A percentile compares a stretch with the other conserved stretches of the same genome.
phyloP scores from a whole-genome alignment of 2,888 invertebrate species.

The Petrolisthes cinctipes region DNA sequence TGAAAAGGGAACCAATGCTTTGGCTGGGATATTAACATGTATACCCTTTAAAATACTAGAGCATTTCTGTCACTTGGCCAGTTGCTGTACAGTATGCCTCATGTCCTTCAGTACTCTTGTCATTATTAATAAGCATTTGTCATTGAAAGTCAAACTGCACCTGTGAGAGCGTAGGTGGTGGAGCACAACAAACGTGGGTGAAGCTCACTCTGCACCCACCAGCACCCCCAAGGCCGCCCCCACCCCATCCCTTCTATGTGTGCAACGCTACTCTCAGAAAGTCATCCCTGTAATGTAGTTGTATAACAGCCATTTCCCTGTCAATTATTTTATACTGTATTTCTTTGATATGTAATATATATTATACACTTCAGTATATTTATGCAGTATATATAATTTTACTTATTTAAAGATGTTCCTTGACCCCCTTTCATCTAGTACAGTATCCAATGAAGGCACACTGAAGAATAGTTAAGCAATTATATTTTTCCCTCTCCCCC shows the following conservation, averaged over 20 bases:
- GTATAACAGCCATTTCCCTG: background rate
- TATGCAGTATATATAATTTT: background rate
- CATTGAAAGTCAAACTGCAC: background rate
- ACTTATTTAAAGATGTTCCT: background rate
- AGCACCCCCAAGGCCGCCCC: constrained; percentile 3
- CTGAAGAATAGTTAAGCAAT: background rate
- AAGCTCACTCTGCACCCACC: background rate
- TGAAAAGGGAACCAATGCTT: no score
- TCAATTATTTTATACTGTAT: background rate
- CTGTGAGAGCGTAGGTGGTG: constrained; percentile 10
- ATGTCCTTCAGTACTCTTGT: background rate
- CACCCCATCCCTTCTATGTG: background rate
- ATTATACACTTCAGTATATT: background rate
- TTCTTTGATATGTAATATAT: background rate
- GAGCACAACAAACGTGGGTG: background rate
- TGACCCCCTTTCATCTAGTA: constrained; percentile 6
- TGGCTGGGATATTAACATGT: no score
- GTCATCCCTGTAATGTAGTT: constrained; percentile 2
- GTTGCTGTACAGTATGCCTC: background rate
- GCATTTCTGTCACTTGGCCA: background rate
- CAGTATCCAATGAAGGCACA: background rate
- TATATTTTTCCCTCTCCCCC: background rate
- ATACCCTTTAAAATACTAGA: no score
- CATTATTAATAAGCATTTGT: background rate
- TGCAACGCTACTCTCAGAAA: background rate